phyloP scores from a whole-genome alignment of 2,888 invertebrate genomes.

The Limulus polyphemus region DNA sequence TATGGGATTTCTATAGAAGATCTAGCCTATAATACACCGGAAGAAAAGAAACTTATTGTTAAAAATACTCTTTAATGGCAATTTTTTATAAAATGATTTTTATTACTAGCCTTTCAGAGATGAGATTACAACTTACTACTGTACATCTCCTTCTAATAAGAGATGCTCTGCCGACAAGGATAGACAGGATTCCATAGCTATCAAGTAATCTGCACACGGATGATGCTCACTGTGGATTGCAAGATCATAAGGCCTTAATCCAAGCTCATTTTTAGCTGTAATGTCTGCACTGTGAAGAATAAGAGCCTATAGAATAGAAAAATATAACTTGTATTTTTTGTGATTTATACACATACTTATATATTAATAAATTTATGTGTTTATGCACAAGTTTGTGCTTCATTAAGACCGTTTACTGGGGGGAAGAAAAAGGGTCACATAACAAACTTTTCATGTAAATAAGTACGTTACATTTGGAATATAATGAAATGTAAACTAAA shows the following conservation, averaged over 20 bases:
- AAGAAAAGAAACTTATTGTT: too few species aligned
- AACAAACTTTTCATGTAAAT: too few species aligned
- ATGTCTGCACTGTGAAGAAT: slow-evolving; percentile 21
- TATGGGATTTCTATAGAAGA: too few species aligned
- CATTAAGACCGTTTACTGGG: too few species aligned
- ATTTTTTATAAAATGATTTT: too few species aligned
- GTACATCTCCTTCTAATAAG: slow-evolving; percentile 21
- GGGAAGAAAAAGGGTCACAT: too few species aligned
- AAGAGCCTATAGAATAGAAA: slow-evolving; percentile 9
- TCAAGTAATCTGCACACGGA: slow-evolving; percentile 32
- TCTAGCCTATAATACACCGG: too few species aligned
- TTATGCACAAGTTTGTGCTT: too few species aligned
- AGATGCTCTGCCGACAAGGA: slow-evolving; percentile 30
- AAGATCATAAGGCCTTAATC: slow-evolving; percentile 32
- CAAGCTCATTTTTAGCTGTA: slow-evolving; percentile 30
- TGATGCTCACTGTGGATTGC: slow-evolving; percentile 29
- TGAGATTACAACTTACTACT: slow-evolving; percentile 6
- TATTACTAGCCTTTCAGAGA: too few species aligned
- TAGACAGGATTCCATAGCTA: slow-evolving; percentile 31
- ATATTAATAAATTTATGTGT: neutral
- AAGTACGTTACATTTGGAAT: too few species aligned
- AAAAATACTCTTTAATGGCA: too few species aligned
- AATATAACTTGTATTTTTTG: neutral
- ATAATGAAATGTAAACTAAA: too few species aligned
- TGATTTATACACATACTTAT: neutral